A percentile compares a stretch with the other conserved stretches of the same genome.
Conservation (phyloP, 2,797 vertebrate species). For the Anolis apletophallus region DNA sequence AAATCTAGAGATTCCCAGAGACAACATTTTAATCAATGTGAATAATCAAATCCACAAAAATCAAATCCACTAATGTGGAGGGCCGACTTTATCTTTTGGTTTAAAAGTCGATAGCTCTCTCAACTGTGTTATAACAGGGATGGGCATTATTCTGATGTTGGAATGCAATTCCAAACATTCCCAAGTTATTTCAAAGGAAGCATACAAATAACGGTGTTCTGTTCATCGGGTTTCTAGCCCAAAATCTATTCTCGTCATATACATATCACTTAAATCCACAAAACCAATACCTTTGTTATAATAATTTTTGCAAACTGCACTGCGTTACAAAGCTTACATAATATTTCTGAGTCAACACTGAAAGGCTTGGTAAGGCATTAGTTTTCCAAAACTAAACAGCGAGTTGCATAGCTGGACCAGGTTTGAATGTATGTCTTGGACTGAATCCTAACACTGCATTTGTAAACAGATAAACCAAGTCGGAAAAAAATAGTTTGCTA, state of each 20-base stretch:
- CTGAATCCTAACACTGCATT: background rate
- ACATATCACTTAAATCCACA: background rate
- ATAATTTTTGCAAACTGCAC: background rate
- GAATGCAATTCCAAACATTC: no score
- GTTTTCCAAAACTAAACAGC: background rate
- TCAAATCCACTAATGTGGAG: no score
- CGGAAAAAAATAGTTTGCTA: background rate
- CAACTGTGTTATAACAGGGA: no score
- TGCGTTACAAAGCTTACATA: background rate
- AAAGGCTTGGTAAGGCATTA: background rate
- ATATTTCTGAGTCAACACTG: background rate
- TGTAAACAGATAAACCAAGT: conserved; percentile 3
- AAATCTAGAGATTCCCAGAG: no score
- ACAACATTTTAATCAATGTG: no score
- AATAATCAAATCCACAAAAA: no score
- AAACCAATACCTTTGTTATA: background rate
- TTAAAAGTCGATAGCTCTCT: background rate
- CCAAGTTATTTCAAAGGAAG: no score
- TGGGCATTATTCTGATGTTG: no score
- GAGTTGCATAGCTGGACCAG: background rate
- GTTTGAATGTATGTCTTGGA: background rate
- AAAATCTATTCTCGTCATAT: background rate
- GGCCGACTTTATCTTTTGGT: background rate
- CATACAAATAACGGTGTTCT: background rate
- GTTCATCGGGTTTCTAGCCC: background rate